Percentiles rank a stretch among this genome's conserved stretches.
phyloP scores from a whole-genome alignment of 2,888 invertebrate genomes.

The Liopterus haemorrhoidalis region DNA sequence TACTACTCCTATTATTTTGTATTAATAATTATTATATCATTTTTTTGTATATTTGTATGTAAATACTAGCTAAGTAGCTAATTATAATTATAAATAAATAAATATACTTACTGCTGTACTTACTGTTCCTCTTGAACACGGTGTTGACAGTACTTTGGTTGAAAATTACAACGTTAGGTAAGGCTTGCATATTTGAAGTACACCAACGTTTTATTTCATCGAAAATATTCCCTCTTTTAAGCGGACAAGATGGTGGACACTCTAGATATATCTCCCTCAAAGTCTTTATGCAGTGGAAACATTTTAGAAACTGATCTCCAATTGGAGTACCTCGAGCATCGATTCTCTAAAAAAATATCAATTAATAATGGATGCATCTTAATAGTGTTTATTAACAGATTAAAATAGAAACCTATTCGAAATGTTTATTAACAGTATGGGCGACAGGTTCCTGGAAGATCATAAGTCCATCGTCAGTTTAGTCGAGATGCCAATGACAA shows the following conservation, averaged over 20 bases:
- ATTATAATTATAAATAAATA: too few species aligned
- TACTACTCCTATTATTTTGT: too few species aligned
- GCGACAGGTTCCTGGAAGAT: too few species aligned
- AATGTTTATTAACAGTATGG: too few species aligned
- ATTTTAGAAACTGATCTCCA: slow-evolving; percentile 48
- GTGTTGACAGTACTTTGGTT: slow-evolving; percentile 3
- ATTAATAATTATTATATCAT: too few species aligned
- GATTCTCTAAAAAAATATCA: slow-evolving; percentile 38
- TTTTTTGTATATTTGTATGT: too few species aligned
- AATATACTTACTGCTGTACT: too few species aligned
- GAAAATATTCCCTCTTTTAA: slow-evolving; percentile 1
- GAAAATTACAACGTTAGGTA: slow-evolving; percentile 8
- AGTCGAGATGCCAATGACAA: too few species aligned
- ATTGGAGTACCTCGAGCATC: slow-evolving; percentile 47
- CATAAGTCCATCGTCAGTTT: too few species aligned
- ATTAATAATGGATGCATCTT: background rate
- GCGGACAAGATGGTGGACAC: slow-evolving; percentile 21
- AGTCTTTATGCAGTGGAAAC: slow-evolving; percentile 45
- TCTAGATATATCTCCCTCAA: slow-evolving; percentile 41
- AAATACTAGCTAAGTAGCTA: too few species aligned
- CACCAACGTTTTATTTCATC: slow-evolving; percentile 5
- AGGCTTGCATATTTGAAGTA: background rate
- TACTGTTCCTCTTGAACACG: slow-evolving; percentile 10
- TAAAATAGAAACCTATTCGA: too few species aligned
- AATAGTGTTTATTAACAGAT: too few species aligned